A percentile compares a stretch with the other conserved stretches of the same genome.
These are phyloP conservation scores for Stegophylla sp. DNA, from an alignment of 2,888 invertebrate genomes.

Conservation along the genomic window DNA sequence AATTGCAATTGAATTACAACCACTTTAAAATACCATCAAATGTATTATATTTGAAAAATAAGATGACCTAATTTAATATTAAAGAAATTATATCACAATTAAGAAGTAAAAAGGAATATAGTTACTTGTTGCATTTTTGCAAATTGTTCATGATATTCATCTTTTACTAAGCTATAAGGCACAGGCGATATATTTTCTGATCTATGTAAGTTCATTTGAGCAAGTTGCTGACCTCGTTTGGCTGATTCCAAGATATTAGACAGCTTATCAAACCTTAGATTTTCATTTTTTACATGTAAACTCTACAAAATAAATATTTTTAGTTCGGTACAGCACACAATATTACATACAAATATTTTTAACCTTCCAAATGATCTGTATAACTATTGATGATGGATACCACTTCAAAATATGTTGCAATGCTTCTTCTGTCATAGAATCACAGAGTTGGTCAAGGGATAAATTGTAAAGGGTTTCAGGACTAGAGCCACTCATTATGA, in stretches of 20 bases:
- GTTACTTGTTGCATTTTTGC: constrained; percentile 31
- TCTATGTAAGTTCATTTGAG: background rate
- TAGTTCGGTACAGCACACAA: background rate
- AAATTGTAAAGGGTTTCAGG: constrained; percentile 5
- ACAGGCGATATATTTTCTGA: background rate
- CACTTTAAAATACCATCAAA: background rate
- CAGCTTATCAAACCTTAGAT: background rate
- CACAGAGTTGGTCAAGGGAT: background rate
- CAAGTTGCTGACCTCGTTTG: constrained; percentile 12
- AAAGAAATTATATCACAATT: background rate
- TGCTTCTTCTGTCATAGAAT: constrained; percentile 3
- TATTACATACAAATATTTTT: background rate
- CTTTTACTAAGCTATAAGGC: background rate
- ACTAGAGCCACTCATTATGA: background rate
- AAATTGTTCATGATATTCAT: background rate
- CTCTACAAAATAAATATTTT: constrained; percentile 18
- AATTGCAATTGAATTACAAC: background rate
- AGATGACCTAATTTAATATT: background rate
- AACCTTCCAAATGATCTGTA: constrained; percentile 45
- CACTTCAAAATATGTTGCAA: background rate
- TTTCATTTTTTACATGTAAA: background rate
- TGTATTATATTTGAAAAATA: background rate
- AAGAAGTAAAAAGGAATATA: background rate
- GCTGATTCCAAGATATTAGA: background rate
- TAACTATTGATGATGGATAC: constrained; percentile 1